phyloP scores from a whole-genome alignment of 2,888 invertebrate species.

The Athalia circularis region DNA sequence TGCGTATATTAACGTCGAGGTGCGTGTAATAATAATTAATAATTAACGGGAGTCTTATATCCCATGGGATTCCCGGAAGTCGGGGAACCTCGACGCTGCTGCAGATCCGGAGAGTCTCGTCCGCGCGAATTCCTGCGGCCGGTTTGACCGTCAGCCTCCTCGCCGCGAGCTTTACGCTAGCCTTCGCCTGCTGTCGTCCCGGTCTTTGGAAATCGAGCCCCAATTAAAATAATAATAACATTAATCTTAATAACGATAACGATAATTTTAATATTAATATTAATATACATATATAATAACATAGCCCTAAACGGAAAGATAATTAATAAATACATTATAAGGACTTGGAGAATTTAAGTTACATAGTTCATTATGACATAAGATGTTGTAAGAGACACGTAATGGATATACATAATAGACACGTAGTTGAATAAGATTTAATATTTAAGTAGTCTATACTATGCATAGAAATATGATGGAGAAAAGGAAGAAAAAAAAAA shows the following conservation, averaged over 20 bases:
- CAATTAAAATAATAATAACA: not conserved
- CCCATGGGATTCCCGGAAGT: not conserved
- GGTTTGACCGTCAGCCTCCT: conserved; percentile 25
- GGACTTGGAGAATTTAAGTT: too few relatives aligned
- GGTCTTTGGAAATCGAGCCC: conserved; percentile 15
- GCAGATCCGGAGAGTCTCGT: conserved; percentile 1
- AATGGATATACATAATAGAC: too few relatives aligned
- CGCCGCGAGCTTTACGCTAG: conserved; percentile 20
- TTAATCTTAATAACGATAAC: not conserved
- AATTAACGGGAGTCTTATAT: too few relatives aligned
- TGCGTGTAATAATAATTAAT: too few relatives aligned
- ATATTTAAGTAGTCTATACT: not conserved
- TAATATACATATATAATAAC: not conserved
- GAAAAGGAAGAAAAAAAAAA: conserved; percentile 35
- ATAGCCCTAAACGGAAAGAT: not conserved
- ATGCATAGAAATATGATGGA: conserved; percentile 24
- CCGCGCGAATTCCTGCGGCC: conserved; percentile 35
- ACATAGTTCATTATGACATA: too few relatives aligned
- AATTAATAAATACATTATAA: not conserved
- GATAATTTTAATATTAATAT: not conserved
- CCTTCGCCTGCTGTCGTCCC: conserved; percentile 32
- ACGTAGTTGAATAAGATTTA: not conserved
- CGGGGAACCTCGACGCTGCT: not conserved
- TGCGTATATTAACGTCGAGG: not conserved
- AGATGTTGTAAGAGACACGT: too few relatives aligned